Conservation (phyloP, 2,888 invertebrate genomes). For the Thumatha senex region DNA sequence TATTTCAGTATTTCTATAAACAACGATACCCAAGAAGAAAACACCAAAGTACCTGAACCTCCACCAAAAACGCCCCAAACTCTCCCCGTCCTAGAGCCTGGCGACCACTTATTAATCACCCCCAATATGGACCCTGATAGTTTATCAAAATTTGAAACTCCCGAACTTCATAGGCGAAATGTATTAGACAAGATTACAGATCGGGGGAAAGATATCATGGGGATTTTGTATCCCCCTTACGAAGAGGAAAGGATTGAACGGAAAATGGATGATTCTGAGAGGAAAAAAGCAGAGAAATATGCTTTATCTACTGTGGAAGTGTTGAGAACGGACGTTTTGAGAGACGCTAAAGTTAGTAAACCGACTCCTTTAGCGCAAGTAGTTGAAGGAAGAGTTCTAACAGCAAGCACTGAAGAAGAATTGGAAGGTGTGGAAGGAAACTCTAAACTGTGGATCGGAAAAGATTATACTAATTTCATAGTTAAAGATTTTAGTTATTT, state of each 20-base stretch:
- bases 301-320: slow-evolving; percentile 70
- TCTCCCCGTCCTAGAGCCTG: slow-evolving; percentile 84
- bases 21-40: slow-evolving; percentile 30
- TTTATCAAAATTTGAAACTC: slow-evolving; percentile 45
- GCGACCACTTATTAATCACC: slow-evolving; percentile 85
- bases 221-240: slow-evolving; percentile 72
- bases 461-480: slow-evolving; percentile 98
- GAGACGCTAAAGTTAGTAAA: slow-evolving; percentile 40
- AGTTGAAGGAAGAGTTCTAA: slow-evolving; percentile 66
- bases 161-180: slow-evolving; percentile 64
- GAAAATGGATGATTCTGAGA: slow-evolving; percentile 71
- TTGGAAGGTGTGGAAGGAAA: slow-evolving; percentile 84
- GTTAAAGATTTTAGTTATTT: slow-evolving; percentile 96
- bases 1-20: slow-evolving; percentile 42
- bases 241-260: slow-evolving; percentile 72
- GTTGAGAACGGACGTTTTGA: slow-evolving; percentile 61
- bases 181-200: slow-evolving; percentile 73
- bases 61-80: slow-evolving; percentile 48
- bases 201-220: slow-evolving; percentile 73
- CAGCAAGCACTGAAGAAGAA: slow-evolving; percentile 61
- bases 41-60: slow-evolving; percentile 28
- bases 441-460: slow-evolving; percentile 96
- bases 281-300: slow-evolving; percentile 76
- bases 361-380: slow-evolving; percentile 70
- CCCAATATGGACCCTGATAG: slow-evolving; percentile 37